Conservation (phyloP, 2,888 invertebrate genomes). For the Oegoconia quadripuncta region DNA sequence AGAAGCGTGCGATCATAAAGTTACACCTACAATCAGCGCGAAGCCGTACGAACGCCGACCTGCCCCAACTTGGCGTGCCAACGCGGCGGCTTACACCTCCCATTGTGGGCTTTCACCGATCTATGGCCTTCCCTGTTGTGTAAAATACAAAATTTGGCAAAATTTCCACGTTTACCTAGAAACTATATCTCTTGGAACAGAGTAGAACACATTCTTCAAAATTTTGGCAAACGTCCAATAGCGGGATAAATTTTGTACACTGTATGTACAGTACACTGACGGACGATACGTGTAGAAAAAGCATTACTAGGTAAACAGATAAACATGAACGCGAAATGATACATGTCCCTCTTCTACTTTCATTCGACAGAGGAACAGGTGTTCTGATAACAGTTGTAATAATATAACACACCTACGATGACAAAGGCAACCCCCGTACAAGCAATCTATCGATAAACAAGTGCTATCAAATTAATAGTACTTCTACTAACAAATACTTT, state of each 20-base stretch:
- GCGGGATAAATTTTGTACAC: slow-evolving; percentile 24
- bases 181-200: slow-evolving; percentile 28
- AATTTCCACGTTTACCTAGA: neutral
- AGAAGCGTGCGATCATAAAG: slow-evolving; percentile 70
- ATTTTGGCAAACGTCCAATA: slow-evolving; percentile 46
- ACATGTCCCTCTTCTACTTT: neutral
- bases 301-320: slow-evolving; percentile 6
- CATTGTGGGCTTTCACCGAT: slow-evolving; percentile 34
- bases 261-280: slow-evolving; percentile 14
- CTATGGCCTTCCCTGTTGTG: slow-evolving; percentile 1
- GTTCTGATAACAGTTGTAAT: slow-evolving; percentile 9
- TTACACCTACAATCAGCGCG: slow-evolving; percentile 59
- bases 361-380: slow-evolving; percentile 6
- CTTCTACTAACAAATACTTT: neutral
- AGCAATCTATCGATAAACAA: neutral
- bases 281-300: slow-evolving; percentile 6
- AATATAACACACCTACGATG: neutral
- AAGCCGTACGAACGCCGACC: slow-evolving; percentile 57
- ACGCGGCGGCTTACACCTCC: slow-evolving; percentile 23
- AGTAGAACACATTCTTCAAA: slow-evolving; percentile 36
- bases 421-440: neutral
- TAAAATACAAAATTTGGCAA: neutral
- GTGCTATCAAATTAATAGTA: neutral
- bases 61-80: slow-evolving; percentile 50
- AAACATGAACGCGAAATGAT: slow-evolving; percentile 5